Evolutionary conservation across 2,797 vertebrate genomes (phyloP).

Genomic region (Threskiornis aethiopicus): DNA sequence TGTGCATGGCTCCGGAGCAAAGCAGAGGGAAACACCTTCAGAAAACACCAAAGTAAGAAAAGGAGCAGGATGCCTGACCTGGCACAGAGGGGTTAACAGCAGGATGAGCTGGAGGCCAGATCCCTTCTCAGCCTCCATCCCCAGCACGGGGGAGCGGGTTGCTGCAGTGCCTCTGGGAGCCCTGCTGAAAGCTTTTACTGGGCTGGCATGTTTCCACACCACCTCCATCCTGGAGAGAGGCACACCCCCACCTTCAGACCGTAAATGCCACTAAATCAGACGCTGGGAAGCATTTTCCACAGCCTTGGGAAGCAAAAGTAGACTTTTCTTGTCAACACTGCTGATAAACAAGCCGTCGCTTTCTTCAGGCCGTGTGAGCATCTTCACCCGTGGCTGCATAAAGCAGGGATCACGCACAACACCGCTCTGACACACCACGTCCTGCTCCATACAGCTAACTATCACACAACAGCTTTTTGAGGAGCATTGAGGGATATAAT

Average conservation of each 20-base stretch:
- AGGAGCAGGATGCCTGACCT: not conserved
- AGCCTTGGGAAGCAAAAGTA: not conserved
- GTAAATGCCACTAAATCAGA: not conserved
- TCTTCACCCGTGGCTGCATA: not conserved
- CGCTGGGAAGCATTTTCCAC: not conserved
- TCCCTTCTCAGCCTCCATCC: not conserved
- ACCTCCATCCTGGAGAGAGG: not conserved
- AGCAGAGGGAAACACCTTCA: not conserved
- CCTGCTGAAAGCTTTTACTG: slow-evolving; percentile 25
- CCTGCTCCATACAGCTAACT: not conserved
- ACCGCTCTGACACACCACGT: accelerated
- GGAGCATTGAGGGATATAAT: not conserved
- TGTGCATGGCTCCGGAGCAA: accelerated
- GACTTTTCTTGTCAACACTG: not conserved
- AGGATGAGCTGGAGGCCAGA: not conserved
- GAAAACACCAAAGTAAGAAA: not conserved
- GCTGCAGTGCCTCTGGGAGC: not conserved
- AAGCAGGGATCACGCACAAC: accelerated
- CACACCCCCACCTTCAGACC: not conserved
- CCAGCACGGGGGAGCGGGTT: accelerated
- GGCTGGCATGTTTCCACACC: not conserved
- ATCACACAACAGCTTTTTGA: accelerated
- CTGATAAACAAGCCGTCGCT: not conserved
- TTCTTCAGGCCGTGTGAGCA: accelerated
- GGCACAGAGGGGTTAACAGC: not conserved